Conservation (phyloP, 2,888 invertebrate genomes). For the Eledone cirrhosa region DNA sequence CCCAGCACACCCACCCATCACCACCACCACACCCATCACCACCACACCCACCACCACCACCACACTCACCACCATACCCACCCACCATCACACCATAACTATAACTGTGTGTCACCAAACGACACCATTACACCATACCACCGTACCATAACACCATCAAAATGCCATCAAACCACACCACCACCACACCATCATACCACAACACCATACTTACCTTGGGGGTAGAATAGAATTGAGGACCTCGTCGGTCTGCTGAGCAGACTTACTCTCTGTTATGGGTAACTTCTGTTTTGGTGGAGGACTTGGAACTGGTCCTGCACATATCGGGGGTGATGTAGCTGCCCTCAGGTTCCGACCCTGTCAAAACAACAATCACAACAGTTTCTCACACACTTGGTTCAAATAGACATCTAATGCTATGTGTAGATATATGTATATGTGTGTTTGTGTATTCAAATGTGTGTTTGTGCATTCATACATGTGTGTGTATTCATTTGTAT, state of each 20-base stretch:
- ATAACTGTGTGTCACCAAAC: no score
- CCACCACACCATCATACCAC: no score
- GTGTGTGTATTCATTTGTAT: no score
- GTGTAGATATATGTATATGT: background rate
- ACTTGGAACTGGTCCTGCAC: conserved; percentile 61
- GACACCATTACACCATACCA: no score
- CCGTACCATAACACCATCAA: no score
- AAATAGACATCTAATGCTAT: background rate
- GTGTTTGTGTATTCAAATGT: background rate
- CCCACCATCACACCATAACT: no score
- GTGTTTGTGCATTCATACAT: background rate
- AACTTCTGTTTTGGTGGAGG: conserved; percentile 62
- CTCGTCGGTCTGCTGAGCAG: conserved; percentile 83
- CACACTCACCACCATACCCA: no score
- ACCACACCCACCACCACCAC: no score
- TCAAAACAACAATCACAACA: conserved; percentile 24
- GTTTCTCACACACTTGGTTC: no score
- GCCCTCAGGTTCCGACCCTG: conserved; percentile 64
- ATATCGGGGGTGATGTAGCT: conserved; percentile 54
- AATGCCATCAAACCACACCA: no score
- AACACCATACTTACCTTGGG: conserved; percentile 71
- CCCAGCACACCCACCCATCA: no score
- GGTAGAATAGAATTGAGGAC: conserved; percentile 92
- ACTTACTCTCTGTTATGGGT: conserved; percentile 61
- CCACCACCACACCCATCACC: no score